Percentiles rank a stretch among this genome's conserved stretches.
Conservation (phyloP, 2,113 vertebrate species). For the Nycticryphes semicollaris region DNA sequence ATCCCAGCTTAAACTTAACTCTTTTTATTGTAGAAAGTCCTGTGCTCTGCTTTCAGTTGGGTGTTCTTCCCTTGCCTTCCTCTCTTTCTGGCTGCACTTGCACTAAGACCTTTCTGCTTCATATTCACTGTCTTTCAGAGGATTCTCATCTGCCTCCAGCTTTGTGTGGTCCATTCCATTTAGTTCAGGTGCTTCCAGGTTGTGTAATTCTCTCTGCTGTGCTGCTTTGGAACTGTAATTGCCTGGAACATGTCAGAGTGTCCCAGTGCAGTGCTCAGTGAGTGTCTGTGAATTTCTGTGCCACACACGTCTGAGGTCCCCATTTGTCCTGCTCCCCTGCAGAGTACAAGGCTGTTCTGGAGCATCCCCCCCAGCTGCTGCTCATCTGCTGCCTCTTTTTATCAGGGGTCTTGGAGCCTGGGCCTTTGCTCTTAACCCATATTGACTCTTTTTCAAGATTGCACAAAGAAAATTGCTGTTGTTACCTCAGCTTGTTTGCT, state of each 20-base stretch:
- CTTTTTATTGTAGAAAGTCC: background rate
- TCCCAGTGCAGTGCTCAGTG: background rate
- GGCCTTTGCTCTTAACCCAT: background rate
- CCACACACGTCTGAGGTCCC: background rate
- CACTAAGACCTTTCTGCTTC: background rate
- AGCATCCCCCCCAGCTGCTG: background rate
- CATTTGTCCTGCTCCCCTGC: background rate
- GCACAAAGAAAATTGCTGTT: background rate
- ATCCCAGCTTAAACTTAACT: background rate
- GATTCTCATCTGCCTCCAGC: background rate
- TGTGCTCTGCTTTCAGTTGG: background rate
- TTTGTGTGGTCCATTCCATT: background rate
- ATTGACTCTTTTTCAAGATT: background rate
- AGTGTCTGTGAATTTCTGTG: background rate
- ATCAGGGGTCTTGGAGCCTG: background rate
- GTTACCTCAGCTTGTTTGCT: background rate
- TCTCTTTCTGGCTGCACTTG: background rate
- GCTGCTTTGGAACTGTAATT: background rate
- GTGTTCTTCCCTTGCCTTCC: background rate
- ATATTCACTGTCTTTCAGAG: background rate
- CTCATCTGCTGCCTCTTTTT: background rate
- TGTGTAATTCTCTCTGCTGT: background rate
- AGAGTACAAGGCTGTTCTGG: background rate
- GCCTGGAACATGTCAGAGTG: background rate
- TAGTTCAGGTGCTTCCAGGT: background rate